Conservation (phyloP, 2,888 invertebrate genomes). For the Hofmannophila pseudospretella region DNA sequence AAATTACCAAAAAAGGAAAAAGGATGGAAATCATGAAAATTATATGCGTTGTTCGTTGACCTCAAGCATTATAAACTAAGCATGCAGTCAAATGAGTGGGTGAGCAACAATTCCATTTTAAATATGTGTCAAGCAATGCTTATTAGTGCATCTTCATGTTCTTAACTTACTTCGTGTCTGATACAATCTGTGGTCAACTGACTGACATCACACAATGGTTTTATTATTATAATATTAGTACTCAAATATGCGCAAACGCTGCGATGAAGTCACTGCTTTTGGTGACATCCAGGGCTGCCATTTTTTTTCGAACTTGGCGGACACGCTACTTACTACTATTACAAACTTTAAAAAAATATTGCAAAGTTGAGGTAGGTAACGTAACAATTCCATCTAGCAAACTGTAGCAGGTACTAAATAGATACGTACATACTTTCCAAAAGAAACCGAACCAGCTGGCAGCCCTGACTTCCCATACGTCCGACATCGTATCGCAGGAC, state of each 20-base stretch:
- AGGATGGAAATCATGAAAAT: too few species aligned
- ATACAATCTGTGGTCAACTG: slow-evolving; percentile 22
- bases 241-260: slow-evolving; percentile 2
- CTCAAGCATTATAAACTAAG: slow-evolving; percentile 19
- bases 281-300: slow-evolving; percentile 16
- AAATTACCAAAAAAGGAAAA: too few species aligned
- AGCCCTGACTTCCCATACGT: slow-evolving; percentile 29
- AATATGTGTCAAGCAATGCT: slow-evolving; percentile 31
- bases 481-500: slow-evolving; percentile 25
- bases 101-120: too few species aligned
- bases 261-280: slow-evolving; percentile 46
- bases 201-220: slow-evolving; percentile 10
- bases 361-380: too few species aligned
- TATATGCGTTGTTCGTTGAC: slow-evolving; percentile 17
- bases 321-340: too few species aligned
- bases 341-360: too few species aligned
- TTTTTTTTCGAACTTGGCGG: too few species aligned
- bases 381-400: too few species aligned
- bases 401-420: too few species aligned
- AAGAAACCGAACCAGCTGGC: too few species aligned
- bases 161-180: slow-evolving; percentile 29
- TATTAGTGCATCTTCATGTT: slow-evolving; percentile 19
- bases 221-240: neutral
- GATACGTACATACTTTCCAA: neutral
- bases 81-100: too few species aligned